Conservation (phyloP, 1,140 invertebrate species). For the Trinorchestia longiramus region DNA sequence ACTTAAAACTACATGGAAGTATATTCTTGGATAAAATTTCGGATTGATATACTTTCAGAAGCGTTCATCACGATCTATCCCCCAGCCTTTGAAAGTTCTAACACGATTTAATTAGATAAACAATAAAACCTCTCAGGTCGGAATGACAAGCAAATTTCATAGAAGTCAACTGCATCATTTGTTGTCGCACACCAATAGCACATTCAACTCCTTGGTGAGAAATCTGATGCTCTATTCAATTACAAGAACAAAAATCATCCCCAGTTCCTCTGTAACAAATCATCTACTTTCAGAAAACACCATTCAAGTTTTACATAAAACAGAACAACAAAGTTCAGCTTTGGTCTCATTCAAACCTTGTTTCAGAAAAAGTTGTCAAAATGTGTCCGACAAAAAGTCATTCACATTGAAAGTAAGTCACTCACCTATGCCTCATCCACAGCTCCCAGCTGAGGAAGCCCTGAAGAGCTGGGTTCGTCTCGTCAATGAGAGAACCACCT, state of each 20-base stretch:
- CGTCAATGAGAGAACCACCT: slow-evolving; percentile 87
- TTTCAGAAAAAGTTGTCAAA: not conserved
- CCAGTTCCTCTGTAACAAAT: not conserved
- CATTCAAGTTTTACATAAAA: not conserved
- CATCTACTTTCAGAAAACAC: not conserved
- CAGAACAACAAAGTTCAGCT: no score
- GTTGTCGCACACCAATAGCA: not conserved
- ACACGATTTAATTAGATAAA: no score
- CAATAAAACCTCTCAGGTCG: no score
- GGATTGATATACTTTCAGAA: no score
- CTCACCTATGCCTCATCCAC: slow-evolving; percentile 86
- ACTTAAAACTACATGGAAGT: no score
- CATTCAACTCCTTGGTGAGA: not conserved
- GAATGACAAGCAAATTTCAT: no score
- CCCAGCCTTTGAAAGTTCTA: no score
- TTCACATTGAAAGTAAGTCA: not conserved
- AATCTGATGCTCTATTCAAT: not conserved
- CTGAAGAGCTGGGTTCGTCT: slow-evolving; percentile 93
- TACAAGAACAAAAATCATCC: not conserved
- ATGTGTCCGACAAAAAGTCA: not conserved
- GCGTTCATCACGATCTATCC: no score
- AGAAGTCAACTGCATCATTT: not conserved
- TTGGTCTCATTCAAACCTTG: not conserved
- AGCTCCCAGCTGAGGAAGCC: slow-evolving; percentile 95
- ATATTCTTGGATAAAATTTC: no score